phyloP scores from a whole-genome alignment of 2,888 invertebrate genomes.

The Uropetala carovei region DNA sequence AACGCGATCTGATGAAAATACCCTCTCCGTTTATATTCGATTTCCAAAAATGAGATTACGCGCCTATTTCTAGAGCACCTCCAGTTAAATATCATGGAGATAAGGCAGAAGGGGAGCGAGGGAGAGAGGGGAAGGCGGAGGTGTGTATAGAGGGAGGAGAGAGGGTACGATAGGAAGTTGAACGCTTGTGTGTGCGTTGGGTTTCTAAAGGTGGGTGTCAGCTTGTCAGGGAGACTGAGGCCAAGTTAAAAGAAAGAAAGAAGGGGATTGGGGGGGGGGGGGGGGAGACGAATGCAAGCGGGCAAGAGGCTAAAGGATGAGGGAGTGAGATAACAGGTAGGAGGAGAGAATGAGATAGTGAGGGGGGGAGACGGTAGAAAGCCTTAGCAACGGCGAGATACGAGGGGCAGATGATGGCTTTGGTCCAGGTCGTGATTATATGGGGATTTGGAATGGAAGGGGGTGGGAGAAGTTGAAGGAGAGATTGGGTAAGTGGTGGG shows the following conservation, averaged over 20 bases:
- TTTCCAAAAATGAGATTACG: too few species aligned
- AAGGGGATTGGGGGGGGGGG: too few species aligned
- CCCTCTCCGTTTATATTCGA: too few species aligned
- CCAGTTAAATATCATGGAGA: too few species aligned
- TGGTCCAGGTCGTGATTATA: not conserved
- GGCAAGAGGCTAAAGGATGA: not conserved
- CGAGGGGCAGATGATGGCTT: not conserved
- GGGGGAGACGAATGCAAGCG: not conserved
- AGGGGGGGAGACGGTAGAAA: not conserved
- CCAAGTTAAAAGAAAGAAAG: not conserved
- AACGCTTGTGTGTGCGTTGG: not conserved
- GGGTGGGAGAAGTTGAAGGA: not conserved
- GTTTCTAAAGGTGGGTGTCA: not conserved
- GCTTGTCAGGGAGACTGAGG: not conserved
- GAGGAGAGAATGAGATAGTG: not conserved
- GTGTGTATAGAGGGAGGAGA: too few species aligned
- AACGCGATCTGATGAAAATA: too few species aligned
- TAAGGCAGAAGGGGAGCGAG: too few species aligned
- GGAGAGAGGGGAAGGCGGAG: too few species aligned
- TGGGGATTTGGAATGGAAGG: not conserved
- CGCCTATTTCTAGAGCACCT: too few species aligned
- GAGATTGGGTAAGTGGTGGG: not conserved
- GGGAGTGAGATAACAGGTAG: constrained; percentile 20
- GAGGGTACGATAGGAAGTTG: too few species aligned
- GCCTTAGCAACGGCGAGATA: not conserved